These are phyloP conservation scores for Porites australiensis DNA, from an alignment of 64 coral and sea anemone species.

Conservation along the genomic window DNA sequence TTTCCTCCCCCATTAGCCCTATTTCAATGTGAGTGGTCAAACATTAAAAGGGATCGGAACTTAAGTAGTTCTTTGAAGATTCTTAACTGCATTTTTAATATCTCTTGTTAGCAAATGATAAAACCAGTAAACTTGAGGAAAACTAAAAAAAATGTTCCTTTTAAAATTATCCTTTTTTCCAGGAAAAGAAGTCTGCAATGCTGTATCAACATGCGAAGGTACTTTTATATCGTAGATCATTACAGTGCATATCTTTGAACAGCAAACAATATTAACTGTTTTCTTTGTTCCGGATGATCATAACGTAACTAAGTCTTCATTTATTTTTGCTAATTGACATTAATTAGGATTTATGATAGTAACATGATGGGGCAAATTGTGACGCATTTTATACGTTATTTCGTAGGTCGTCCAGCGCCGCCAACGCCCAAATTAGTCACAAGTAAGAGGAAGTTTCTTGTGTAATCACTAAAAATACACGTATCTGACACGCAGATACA, in stretches of 20 bases:
- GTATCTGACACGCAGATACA: too few relatives aligned
- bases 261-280: neutral
- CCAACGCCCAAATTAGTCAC: neutral
- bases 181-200: slow-evolving; percentile 58
- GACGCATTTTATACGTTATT: neutral
- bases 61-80: too few relatives aligned
- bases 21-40: too few relatives aligned
- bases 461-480: neutral
- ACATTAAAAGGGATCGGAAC: too few relatives aligned
- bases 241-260: neutral
- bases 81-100: too few relatives aligned
- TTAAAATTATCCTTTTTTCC: neutral
- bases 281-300: slow-evolving; percentile 12
- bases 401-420: slow-evolving; percentile 2
- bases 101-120: too few relatives aligned
- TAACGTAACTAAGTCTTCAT: neutral
- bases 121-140: too few relatives aligned
- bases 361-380: slow-evolving; percentile 1
- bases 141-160: too few relatives aligned
- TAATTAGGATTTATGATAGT: slow-evolving; percentile 12
- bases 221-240: neutral
- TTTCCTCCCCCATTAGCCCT: too few relatives aligned
- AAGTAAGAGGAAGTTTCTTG: neutral
- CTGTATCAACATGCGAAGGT: slow-evolving; percentile 62
- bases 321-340: neutral